Evolutionary conservation across 2,797 vertebrate genomes (phyloP).

Genomic region (Danio aesculapii): DNA sequence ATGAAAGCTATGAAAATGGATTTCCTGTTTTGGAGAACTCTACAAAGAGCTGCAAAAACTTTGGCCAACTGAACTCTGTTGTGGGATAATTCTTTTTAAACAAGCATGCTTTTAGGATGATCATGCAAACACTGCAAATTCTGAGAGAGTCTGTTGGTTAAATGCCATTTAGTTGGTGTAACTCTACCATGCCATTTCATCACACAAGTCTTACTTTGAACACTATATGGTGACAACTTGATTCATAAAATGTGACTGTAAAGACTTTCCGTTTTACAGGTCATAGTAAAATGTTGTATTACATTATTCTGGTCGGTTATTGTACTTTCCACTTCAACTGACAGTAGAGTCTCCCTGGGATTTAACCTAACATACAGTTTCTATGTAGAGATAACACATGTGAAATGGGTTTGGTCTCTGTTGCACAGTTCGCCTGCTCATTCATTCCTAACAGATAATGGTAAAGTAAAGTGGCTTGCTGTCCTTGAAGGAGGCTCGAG

Average conservation of each 20-base stretch:
- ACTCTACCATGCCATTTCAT: not conserved
- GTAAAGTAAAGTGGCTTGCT: too few species aligned
- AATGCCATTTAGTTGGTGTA: not conserved
- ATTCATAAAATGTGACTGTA: not conserved
- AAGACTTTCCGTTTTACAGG: not conserved
- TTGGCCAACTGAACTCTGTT: constrained; percentile 14
- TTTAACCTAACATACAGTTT: not conserved
- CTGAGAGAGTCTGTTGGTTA: not conserved
- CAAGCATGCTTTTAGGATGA: not conserved
- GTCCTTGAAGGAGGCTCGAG: too few species aligned
- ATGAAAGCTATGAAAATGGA: constrained; percentile 26
- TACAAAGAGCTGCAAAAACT: constrained; percentile 29
- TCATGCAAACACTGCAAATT: not conserved
- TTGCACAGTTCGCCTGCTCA: too few species aligned
- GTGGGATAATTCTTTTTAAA: not conserved
- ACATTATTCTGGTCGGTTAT: not conserved
- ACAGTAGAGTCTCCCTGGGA: not conserved
- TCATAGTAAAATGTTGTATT: not conserved
- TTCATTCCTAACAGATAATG: too few species aligned
- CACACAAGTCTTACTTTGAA: not conserved
- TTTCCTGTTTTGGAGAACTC: constrained; percentile 34
- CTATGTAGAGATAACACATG: not conserved
- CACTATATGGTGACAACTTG: not conserved
- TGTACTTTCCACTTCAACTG: not conserved
- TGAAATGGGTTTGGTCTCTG: not conserved